Evolutionary conservation across 2,888 invertebrate genomes (phyloP), one percentile per base, ranked within the genome.

Genomic region (Eupithecia centaureata): DNA sequence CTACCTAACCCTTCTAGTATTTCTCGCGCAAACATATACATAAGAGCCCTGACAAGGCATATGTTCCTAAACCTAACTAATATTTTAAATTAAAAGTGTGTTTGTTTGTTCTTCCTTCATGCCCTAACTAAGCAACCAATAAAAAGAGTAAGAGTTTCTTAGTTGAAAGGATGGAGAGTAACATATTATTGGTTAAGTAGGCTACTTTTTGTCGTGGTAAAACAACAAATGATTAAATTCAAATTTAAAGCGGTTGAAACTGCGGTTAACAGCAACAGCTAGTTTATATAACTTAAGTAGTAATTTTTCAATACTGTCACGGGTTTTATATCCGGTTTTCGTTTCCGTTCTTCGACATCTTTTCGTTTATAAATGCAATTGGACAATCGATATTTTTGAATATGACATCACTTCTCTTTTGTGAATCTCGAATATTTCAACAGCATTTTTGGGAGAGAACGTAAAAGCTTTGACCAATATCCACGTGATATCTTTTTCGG

Each of bases 301-400:
- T 27, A 15, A 52, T 52, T 27, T 54, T 28, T 30, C 3, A 56
- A 56, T 56, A 15, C 62, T 59, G 73, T 72, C 78, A 76, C 76
- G 78, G 71, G 63, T 54, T 65, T 61, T 33, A 59, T 73, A 64
- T 71, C 76, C 72, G 67, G 73, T 64, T 57, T 66, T 67, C 67
- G 73, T 66, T 62, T 71, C 74, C 66, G 69, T 65, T 47, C 27
- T 56, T 52, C 25, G 42, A 61, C 61, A 58, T 67, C 64, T 62
- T 63, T 56, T 63, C 15, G 8, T 56, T 1, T 56, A 2, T 13
- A 4, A n/a, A 27, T 13, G 18, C 28, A 12, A 32, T 18, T 65
- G 38, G 68, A 54, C 67, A 64, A 32, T 57, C 64, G 56, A 51
- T 57, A 51, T 2, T 67, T 70, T 58, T 42, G 65, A 61, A 28